Conservation (phyloP, 2,797 vertebrate genomes). For the Coracias cyanogaster region DNA sequence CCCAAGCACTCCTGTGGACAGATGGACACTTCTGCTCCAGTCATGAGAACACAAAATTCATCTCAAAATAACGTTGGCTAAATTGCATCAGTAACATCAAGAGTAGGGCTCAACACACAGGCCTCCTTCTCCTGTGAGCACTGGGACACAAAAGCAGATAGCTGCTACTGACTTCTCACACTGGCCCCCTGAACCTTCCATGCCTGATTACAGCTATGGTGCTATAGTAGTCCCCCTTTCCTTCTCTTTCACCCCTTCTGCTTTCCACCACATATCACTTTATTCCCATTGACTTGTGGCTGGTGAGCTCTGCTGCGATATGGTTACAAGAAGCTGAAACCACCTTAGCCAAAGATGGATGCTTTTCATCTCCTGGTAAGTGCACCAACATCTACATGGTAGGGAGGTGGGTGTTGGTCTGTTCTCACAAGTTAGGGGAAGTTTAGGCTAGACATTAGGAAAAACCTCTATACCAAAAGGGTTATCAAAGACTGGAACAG, state of each 20-base stretch:
- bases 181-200: background rate
- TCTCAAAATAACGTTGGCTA: background rate
- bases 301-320: background rate
- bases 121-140: background rate
- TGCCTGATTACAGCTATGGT: background rate
- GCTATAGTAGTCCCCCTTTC: background rate
- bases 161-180: background rate
- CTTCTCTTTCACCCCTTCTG: background rate
- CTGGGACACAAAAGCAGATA: background rate
- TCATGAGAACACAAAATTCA: background rate
- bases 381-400: background rate
- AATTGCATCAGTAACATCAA: background rate
- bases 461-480: no score
- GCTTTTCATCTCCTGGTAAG: background rate
- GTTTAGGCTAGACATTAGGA: no score
- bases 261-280: background rate
- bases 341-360: fast-evolving
- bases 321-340: background rate
- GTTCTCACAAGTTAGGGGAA: no score
- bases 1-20: background rate
- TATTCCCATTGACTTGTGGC: background rate
- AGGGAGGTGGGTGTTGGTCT: no score
- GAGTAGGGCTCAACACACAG: background rate
- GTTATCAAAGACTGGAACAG: no score
- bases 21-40: background rate